Conservation (phyloP, 2,888 invertebrate genomes). For the Brenthis daphne region DNA sequence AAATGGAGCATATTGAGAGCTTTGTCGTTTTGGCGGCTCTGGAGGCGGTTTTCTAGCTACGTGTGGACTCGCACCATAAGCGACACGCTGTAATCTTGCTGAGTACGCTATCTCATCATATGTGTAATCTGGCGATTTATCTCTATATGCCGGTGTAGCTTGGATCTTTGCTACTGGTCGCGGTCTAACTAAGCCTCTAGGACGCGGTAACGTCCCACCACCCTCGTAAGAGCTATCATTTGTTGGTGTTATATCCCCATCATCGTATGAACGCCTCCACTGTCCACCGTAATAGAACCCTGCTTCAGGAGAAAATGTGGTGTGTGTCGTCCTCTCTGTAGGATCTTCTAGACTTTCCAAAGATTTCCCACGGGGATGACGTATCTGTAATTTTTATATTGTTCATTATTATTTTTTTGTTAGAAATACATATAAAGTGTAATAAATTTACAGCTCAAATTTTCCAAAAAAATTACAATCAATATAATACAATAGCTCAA, state of each 20-base stretch:
- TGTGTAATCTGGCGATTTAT: conserved; percentile 73
- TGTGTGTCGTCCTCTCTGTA: conserved; percentile 83
- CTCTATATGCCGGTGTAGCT: conserved; percentile 79
- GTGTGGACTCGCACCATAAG: conserved; percentile 86
- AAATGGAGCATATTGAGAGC: conserved; percentile 78
- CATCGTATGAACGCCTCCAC: conserved; percentile 92
- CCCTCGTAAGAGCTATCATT: conserved; percentile 88
- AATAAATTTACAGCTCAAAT: conserved; percentile 24
- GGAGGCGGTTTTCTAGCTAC: conserved; percentile 90
- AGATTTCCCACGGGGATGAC: conserved; percentile 92
- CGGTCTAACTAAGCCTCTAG: conserved; percentile 90
- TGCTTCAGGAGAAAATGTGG: conserved; percentile 83
- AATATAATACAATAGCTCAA: conserved; percentile 24
- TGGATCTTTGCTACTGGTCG: conserved; percentile 90
- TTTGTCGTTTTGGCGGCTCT: conserved; percentile 90
- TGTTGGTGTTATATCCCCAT: conserved; percentile 93
- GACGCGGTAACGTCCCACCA: conserved; percentile 93
- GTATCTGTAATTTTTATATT: conserved; percentile 79
- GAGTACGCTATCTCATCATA: conserved; percentile 78
- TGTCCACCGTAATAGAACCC: conserved; percentile 82
- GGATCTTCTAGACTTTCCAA: conserved; percentile 93
- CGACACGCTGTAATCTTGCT: conserved; percentile 76
- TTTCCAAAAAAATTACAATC: conserved; percentile 27
- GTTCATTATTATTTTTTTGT: not conserved
- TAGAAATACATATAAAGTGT: not conserved